Conservation (phyloP, 64 coral and sea anemone genomes). For the Pocillopora verrucosa region DNA sequence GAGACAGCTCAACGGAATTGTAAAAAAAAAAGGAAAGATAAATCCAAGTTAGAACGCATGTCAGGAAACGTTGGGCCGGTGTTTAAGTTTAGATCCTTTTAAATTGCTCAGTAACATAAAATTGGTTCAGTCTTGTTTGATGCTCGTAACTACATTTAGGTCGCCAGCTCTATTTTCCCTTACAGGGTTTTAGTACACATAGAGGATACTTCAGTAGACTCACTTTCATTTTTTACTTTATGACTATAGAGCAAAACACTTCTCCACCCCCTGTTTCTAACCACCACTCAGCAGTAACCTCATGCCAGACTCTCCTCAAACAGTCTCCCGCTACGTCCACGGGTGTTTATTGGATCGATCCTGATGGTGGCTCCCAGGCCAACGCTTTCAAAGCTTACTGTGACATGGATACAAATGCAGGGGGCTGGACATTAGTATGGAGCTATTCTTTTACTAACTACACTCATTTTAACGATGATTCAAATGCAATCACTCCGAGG, state of each 20-base stretch:
- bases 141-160: too few relatives aligned
- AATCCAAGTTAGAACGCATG: too few relatives aligned
- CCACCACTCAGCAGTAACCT: not conserved
- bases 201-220: too few relatives aligned
- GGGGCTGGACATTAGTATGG: slow-evolving; percentile 11
- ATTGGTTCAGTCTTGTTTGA: too few relatives aligned
- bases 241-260: too few relatives aligned
- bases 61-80: too few relatives aligned
- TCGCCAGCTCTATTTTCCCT: not conserved
- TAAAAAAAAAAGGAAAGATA: too few relatives aligned
- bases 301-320: slow-evolving; percentile 4
- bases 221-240: not conserved
- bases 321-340: not conserved
- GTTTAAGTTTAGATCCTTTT: too few relatives aligned
- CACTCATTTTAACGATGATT: not conserved
- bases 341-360: slow-evolving; percentile 44
- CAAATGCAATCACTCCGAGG: slow-evolving; percentile 30
- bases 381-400: slow-evolving; percentile 18
- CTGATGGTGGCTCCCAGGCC: not conserved
- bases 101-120: too few relatives aligned
- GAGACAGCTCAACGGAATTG: too few relatives aligned
- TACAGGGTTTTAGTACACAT: too few relatives aligned
- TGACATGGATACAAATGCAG: slow-evolving; percentile 6
- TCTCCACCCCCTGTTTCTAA: not conserved
- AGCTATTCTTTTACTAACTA: slow-evolving; percentile 7